These are phyloP conservation scores for Colossoma macropomum DNA, from an alignment of 2,113 vertebrate genomes.

Conservation along the genomic window DNA sequence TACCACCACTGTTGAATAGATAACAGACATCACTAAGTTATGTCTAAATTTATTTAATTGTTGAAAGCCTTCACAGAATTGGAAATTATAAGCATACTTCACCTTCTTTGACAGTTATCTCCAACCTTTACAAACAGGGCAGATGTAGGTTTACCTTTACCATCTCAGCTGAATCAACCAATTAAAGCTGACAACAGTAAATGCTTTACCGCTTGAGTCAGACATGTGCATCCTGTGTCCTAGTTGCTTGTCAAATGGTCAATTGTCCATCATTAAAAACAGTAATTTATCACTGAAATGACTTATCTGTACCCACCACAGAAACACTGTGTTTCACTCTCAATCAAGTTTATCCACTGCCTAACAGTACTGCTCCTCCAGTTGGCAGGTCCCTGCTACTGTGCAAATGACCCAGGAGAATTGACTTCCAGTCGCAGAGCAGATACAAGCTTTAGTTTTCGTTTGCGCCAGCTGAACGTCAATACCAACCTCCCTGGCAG, in stretches of 20 bases:
- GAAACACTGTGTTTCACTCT: background rate
- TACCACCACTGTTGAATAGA: no score
- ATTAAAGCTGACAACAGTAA: no score
- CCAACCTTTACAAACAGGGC: no score
- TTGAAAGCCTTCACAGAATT: no score
- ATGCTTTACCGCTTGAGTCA: no score
- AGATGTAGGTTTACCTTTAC: background rate
- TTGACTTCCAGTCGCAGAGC: background rate
- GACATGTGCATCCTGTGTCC: no score
- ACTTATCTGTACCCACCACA: background rate
- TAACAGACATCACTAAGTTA: no score
- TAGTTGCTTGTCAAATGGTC: background rate
- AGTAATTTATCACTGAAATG: background rate
- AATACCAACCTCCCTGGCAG: slow-evolving; percentile 11
- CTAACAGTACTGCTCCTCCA: background rate
- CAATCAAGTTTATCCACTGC: background rate
- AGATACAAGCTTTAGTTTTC: slow-evolving; percentile 7
- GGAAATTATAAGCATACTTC: no score
- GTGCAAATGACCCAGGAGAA: background rate
- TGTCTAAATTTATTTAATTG: no score
- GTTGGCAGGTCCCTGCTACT: background rate
- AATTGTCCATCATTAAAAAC: background rate
- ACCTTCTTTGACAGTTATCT: no score
- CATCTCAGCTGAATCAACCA: background rate
- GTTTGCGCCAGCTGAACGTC: slow-evolving; percentile 16